Evolutionary conservation across 2,888 invertebrate genomes (phyloP).

Genomic region (Drosophila planitibia): DNA sequence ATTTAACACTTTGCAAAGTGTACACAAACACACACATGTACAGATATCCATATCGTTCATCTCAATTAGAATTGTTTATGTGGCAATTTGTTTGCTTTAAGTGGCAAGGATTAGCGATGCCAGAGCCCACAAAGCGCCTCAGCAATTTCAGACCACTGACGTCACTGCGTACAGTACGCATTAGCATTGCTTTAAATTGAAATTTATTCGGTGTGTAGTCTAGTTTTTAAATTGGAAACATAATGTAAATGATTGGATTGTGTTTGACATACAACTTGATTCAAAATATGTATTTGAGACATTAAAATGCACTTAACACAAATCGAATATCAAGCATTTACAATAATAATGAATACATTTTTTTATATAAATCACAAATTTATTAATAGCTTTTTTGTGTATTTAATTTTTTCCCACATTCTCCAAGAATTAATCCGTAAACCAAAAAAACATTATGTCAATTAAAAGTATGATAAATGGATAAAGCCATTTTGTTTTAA

Average conservation of each 20-base stretch:
- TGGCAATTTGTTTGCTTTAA: slow-evolving; percentile 76
- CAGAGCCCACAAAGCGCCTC: slow-evolving; percentile 37
- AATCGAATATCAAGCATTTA: background rate
- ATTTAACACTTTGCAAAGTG: slow-evolving; percentile 58
- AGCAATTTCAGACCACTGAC: slow-evolving; percentile 31
- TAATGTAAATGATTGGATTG: slow-evolving; percentile 20
- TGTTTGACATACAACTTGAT: background rate
- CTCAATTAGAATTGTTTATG: slow-evolving; percentile 79
- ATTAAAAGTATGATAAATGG: background rate
- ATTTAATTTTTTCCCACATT: too few relatives aligned
- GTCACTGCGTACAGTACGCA: slow-evolving; percentile 41
- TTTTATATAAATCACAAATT: background rate
- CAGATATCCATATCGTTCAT: slow-evolving; percentile 65
- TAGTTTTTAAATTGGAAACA: slow-evolving; percentile 12
- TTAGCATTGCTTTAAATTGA: slow-evolving; percentile 52
- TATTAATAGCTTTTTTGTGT: background rate
- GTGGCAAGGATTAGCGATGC: slow-evolving; percentile 63
- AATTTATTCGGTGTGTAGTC: slow-evolving; percentile 62
- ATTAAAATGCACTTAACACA: background rate
- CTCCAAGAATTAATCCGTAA: too few relatives aligned
- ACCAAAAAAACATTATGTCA: too few relatives aligned
- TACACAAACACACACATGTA: slow-evolving; percentile 9
- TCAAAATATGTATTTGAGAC: background rate
- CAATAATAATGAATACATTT: background rate
- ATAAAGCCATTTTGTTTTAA: background rate